phyloP scores from a whole-genome alignment of 2,113 vertebrate species.

The Lycaon pictus region DNA sequence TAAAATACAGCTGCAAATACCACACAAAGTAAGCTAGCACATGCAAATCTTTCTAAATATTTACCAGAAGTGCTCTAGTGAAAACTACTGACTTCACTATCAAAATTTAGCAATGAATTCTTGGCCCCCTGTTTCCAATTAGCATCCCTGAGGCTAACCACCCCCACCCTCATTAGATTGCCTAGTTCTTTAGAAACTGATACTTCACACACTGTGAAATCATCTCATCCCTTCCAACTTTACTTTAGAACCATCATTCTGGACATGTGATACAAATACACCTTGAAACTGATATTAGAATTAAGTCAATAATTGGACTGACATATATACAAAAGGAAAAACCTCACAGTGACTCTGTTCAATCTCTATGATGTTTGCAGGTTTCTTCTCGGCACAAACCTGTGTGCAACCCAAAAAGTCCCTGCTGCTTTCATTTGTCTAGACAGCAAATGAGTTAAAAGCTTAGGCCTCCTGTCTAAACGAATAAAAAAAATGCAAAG shows the following conservation, averaged over 20 bases:
- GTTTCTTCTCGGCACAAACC: constrained; percentile 77
- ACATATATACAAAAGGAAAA: constrained; percentile 73
- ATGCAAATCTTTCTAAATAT: constrained; percentile 1
- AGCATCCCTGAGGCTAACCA: not conserved
- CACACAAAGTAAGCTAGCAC: not conserved
- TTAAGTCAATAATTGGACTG: constrained; percentile 78
- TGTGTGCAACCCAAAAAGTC: constrained; percentile 73
- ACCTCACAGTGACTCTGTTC: constrained; percentile 70
- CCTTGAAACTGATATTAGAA: not conserved
- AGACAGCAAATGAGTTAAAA: constrained; percentile 88
- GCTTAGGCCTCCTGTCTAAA: constrained; percentile 72
- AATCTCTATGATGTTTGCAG: constrained; percentile 79
- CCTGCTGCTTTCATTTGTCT: constrained; percentile 82
- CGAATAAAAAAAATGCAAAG: not conserved
- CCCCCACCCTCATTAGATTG: not conserved
- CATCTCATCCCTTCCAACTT: constrained; percentile 61
- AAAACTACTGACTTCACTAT: not conserved
- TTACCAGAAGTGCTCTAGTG: not conserved
- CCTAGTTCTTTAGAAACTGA: not conserved
- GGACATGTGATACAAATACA: constrained; percentile 74
- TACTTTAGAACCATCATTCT: constrained; percentile 72
- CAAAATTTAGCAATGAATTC: not conserved
- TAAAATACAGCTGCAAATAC: not conserved
- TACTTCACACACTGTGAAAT: not conserved
- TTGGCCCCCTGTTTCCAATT: not conserved